Evolutionary conservation across 1,140 invertebrate species (phyloP).

Genomic region (Bombus breviceps): DNA sequence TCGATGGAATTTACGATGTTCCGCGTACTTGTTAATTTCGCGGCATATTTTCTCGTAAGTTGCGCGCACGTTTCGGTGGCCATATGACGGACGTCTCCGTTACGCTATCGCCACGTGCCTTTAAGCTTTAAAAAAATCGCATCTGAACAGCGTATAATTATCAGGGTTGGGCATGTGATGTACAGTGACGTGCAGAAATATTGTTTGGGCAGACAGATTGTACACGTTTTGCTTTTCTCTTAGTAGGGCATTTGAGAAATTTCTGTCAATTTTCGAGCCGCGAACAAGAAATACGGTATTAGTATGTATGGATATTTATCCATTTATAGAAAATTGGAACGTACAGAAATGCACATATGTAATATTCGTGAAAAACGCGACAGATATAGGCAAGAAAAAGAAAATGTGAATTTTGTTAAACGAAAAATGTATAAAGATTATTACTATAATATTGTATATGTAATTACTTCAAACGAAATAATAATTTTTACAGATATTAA

Average conservation of each 20-base stretch:
- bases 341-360: too few relatives aligned
- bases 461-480: neutral
- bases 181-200: neutral
- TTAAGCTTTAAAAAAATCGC: neutral
- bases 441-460: too few relatives aligned
- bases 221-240: too few relatives aligned
- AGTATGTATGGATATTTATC: too few relatives aligned
- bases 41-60: neutral
- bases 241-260: too few relatives aligned
- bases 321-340: too few relatives aligned
- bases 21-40: constrained; percentile 38
- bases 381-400: too few relatives aligned
- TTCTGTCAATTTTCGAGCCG: too few relatives aligned
- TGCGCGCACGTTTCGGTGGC: constrained; percentile 20
- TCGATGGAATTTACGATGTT: constrained; percentile 47
- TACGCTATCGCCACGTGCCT: constrained; percentile 57
- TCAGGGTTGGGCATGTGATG: neutral
- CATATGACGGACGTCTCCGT: constrained; percentile 46
- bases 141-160: constrained; percentile 20
- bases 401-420: too few relatives aligned
- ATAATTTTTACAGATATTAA: neutral
- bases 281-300: too few relatives aligned
- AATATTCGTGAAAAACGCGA: too few relatives aligned
- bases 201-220: neutral
- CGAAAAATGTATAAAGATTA: too few relatives aligned